Evolutionary conservation across 2,113 vertebrate species (phyloP).

Genomic region (Mirounga angustirostris): DNA sequence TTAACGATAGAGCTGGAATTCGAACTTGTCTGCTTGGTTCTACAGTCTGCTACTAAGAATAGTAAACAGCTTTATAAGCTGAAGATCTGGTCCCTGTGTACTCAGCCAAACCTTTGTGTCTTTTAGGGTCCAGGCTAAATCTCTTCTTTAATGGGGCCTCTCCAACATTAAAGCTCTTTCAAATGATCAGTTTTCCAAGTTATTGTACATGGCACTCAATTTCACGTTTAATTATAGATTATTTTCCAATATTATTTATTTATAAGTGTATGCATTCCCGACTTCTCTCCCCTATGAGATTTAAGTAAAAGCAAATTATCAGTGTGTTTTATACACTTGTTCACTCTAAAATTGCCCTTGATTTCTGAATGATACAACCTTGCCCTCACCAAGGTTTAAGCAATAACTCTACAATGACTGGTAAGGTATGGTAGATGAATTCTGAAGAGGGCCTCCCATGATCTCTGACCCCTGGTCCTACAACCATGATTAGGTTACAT

Average conservation of each 20-base stretch:
- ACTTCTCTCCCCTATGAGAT: not conserved
- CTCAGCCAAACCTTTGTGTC: not conserved
- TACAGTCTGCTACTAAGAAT: not conserved
- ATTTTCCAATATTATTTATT: slow-evolving; percentile 13
- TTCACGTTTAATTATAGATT: slow-evolving; percentile 29
- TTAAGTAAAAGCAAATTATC: slow-evolving; percentile 21
- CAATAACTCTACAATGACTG: not conserved
- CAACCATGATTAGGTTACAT: not conserved
- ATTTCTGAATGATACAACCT: not conserved
- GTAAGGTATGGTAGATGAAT: not conserved
- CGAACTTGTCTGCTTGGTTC: not conserved
- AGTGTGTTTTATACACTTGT: not conserved
- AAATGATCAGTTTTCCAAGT: not conserved
- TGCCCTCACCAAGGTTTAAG: not conserved
- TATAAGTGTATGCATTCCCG: not conserved
- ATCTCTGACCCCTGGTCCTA: not conserved
- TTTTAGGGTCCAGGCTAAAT: not conserved
- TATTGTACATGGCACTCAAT: not conserved
- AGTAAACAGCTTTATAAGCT: not conserved
- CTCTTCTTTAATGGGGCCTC: not conserved
- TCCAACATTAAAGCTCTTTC: slow-evolving; percentile 38
- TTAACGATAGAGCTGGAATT: not conserved
- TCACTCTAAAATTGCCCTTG: not conserved
- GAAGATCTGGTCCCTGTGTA: not conserved
- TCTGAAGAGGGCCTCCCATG: not conserved